Conservation (phyloP, 2,797 vertebrate genomes). For the Gadopsis marmoratus region DNA sequence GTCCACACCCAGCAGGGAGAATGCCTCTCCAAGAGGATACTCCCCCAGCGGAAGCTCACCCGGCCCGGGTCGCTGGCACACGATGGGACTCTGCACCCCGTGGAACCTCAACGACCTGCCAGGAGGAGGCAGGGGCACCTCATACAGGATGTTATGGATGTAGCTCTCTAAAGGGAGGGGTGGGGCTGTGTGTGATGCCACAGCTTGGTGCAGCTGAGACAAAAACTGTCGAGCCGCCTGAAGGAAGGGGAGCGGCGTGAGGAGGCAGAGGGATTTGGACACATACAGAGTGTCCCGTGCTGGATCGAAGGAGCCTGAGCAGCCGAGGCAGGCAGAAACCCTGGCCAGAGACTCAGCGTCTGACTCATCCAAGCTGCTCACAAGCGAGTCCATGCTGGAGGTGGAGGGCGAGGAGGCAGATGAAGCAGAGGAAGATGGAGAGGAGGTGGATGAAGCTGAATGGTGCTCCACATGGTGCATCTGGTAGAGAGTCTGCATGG, state of each 20-base stretch:
- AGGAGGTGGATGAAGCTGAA: constrained; percentile 85
- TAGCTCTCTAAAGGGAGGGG: constrained; percentile 98
- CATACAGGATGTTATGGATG: constrained; percentile 96
- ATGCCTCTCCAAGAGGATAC: constrained; percentile 92
- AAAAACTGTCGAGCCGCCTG: constrained; percentile 95
- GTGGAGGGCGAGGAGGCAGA: constrained; percentile 92
- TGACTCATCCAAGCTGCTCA: constrained; percentile 91
- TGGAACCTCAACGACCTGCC: constrained; percentile 96
- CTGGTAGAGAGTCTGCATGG: constrained; percentile 97
- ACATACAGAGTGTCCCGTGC: constrained; percentile 92
- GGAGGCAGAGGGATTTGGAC: constrained; percentile 96
- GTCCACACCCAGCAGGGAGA: constrained; percentile 93
- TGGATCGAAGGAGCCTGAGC: constrained; percentile 87
- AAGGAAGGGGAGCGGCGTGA: constrained; percentile 96
- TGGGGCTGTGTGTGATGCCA: constrained; percentile 90
- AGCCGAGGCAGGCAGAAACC: constrained; percentile 80
- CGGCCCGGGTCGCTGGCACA: constrained; percentile 94
- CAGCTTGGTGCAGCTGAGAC: constrained; percentile 92
- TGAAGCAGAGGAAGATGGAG: constrained; percentile 85
- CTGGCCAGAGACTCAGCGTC: constrained; percentile 84
- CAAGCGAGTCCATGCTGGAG: constrained; percentile 96
- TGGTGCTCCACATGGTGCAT: constrained; percentile 97
- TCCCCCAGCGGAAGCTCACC: constrained; percentile 93
- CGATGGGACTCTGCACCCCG: constrained; percentile 93
- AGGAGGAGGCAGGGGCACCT: constrained; percentile 94